Conservation (phyloP, 1,140 invertebrate genomes). For the Nymphalis io region DNA sequence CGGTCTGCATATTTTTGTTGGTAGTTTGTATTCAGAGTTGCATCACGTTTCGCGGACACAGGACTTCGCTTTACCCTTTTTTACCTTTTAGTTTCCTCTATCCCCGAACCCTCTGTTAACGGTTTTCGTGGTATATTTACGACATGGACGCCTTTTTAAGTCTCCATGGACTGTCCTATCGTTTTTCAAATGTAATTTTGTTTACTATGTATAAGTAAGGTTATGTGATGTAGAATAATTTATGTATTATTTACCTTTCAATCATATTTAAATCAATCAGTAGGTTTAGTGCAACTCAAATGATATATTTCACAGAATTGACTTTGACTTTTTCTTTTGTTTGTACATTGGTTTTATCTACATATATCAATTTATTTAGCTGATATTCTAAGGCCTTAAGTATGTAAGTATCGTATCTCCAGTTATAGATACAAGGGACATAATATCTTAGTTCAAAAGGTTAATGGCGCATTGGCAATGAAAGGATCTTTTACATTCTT, state of each 20-base stretch:
- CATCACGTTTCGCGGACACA: slow-evolving; percentile 49
- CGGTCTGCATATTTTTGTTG: slow-evolving; percentile 9
- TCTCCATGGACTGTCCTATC: slow-evolving; percentile 13
- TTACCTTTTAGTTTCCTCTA: slow-evolving; percentile 28
- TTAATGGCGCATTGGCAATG: too few relatives aligned
- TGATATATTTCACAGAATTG: too few relatives aligned
- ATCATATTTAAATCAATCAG: too few relatives aligned
- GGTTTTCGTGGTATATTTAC: slow-evolving; percentile 28
- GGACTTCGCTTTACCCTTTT: slow-evolving; percentile 49
- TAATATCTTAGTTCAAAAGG: too few relatives aligned
- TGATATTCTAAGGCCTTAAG: too few relatives aligned
- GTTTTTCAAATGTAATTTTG: slow-evolving; percentile 7
- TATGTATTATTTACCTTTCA: not conserved
- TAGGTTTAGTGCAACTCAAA: too few relatives aligned
- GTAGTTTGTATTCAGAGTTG: slow-evolving; percentile 56
- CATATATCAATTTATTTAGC: too few relatives aligned
- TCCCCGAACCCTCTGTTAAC: slow-evolving; percentile 30
- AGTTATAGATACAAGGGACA: too few relatives aligned
- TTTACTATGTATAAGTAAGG: not conserved
- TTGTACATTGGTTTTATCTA: too few relatives aligned
- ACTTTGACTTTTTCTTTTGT: too few relatives aligned
- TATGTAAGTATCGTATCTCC: too few relatives aligned
- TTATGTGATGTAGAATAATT: not conserved
- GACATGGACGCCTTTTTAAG: slow-evolving; percentile 21
- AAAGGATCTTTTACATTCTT: too few relatives aligned